Evolutionary conservation across 2,888 invertebrate genomes (phyloP).

Genomic region (Protophormia terraenovae): DNA sequence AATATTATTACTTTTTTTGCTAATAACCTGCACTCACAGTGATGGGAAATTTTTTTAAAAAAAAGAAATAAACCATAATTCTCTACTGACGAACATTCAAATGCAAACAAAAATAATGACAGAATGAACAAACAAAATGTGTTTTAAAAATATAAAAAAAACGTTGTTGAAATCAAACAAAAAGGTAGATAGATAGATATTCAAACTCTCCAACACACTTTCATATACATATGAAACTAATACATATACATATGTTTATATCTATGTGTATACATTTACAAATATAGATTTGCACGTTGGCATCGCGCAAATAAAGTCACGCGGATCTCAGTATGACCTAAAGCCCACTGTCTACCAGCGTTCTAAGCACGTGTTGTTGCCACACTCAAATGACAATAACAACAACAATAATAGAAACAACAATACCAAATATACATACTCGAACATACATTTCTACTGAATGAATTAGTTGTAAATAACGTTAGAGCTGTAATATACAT

Average conservation of each 20-base stretch:
- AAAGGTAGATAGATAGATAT: constrained; percentile 7
- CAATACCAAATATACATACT: background rate
- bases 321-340: constrained; percentile 81
- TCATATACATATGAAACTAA: background rate
- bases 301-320: constrained; percentile 76
- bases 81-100: no score
- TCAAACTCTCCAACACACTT: background rate
- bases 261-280: constrained; percentile 11
- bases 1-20: background rate
- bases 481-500: constrained; percentile 44
- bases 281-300: constrained; percentile 61
- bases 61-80: constrained; percentile 29
- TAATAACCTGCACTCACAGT: constrained; percentile 11
- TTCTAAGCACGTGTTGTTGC: constrained; percentile 80
- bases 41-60: constrained; percentile 21
- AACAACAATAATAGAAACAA: constrained; percentile 33
- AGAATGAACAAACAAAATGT: constrained; percentile 15
- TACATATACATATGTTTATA: background rate
- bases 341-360: constrained; percentile 78
- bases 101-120: background rate
- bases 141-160: background rate
- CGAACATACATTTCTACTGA: background rate
- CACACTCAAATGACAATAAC: constrained; percentile 61
- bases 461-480: constrained; percentile 52
- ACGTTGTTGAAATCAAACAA: constrained; percentile 21